Conservation (phyloP, 2,888 invertebrate genomes). For the Sinelater perroti region DNA sequence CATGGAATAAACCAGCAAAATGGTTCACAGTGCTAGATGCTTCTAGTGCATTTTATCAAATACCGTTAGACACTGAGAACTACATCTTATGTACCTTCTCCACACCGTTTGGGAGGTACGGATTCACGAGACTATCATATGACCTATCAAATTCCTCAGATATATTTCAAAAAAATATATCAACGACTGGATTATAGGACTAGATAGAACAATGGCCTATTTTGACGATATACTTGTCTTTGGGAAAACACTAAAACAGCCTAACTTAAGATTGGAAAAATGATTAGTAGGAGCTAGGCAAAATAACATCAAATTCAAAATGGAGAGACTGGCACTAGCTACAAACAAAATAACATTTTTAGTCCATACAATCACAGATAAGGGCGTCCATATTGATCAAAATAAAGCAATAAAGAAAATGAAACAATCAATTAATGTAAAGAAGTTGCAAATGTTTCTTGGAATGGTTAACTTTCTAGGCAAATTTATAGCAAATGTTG, state of each 20-base stretch:
- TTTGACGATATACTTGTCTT: conserved; percentile 46
- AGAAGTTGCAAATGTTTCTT: conserved; percentile 34
- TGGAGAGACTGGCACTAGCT: conserved; percentile 41
- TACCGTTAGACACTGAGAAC: conserved; percentile 39
- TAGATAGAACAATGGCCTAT: conserved; percentile 44
- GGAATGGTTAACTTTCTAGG: conserved; percentile 34
- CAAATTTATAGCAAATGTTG: conserved; percentile 7
- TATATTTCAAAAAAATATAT: conserved; percentile 44
- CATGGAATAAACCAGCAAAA: conserved; percentile 2
- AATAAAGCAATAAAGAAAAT: conserved; percentile 29
- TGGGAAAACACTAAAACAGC: conserved; percentile 41
- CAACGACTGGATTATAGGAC: conserved; percentile 43
- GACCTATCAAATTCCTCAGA: conserved; percentile 44
- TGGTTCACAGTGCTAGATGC: conserved; percentile 40
- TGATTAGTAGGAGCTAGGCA: conserved; percentile 39
- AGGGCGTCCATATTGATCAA: conserved; percentile 38
- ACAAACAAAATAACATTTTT: conserved; percentile 43
- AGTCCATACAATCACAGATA: conserved; percentile 41
- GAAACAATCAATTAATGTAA: conserved; percentile 24
- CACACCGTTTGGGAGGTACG: conserved; percentile 44
- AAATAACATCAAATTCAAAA: conserved; percentile 40
- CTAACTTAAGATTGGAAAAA: conserved; percentile 38
- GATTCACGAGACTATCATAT: conserved; percentile 44
- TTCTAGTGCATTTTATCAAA: conserved; percentile 43
- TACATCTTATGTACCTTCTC: conserved; percentile 43